A percentile compares a stretch with the other conserved stretches of the same genome.
These are phyloP conservation scores for Limnephilus marmoratus DNA, from an alignment of 2,888 invertebrate species.

Conservation along the genomic window DNA sequence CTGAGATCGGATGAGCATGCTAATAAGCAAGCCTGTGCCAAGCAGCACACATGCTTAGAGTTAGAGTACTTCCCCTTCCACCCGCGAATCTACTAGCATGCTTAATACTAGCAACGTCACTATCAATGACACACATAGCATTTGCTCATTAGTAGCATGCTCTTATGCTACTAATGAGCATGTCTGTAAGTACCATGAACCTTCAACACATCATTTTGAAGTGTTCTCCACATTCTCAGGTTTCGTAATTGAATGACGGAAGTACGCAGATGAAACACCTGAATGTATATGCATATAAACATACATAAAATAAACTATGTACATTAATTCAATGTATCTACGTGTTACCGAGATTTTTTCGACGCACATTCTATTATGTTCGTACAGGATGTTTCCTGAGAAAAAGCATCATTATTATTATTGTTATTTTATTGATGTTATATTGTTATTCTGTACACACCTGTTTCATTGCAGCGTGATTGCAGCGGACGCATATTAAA, in stretches of 20 bases:
- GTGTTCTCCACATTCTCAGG: background rate
- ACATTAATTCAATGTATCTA: background rate
- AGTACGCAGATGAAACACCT: background rate
- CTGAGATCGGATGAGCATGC: too few relatives aligned
- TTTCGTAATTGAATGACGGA: background rate
- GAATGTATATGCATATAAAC: background rate
- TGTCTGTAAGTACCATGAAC: too few relatives aligned
- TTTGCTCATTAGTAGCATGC: too few relatives aligned
- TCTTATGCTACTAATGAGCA: too few relatives aligned
- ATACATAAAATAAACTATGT: background rate
- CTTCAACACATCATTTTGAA: too few relatives aligned
- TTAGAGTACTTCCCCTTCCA: too few relatives aligned
- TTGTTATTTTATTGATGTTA: background rate
- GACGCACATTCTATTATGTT: background rate
- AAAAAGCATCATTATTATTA: background rate
- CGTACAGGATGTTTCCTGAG: background rate
- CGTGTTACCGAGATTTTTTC: background rate
- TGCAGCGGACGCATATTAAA: background rate
- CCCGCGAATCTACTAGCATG: too few relatives aligned
- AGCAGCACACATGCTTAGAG: too few relatives aligned
- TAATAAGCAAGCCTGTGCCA: too few relatives aligned
- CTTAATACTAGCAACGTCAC: too few relatives aligned
- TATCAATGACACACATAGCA: too few relatives aligned
- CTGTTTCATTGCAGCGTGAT: background rate
- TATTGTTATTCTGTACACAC: background rate